Evolutionary conservation across 2,113 vertebrate genomes (phyloP).

Genomic region (Hepsetus odoe): DNA sequence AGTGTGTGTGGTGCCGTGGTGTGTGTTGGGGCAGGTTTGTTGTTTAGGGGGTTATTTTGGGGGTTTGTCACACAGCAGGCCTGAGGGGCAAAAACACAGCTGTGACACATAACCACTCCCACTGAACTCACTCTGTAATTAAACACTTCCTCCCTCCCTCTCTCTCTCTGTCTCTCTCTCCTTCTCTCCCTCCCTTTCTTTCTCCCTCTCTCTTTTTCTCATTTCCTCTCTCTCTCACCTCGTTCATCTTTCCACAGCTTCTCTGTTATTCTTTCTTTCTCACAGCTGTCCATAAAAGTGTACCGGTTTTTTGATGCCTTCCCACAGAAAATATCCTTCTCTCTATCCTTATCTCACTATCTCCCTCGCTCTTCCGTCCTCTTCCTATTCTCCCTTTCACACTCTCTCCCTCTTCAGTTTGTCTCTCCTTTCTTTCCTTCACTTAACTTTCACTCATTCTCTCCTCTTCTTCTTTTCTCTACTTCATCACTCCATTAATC

Average conservation of each 20-base stretch:
- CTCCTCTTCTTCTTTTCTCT: not conserved
- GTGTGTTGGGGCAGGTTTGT: not conserved
- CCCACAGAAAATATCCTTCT: slow-evolving; percentile 52
- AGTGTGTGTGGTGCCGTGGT: too few relatives aligned
- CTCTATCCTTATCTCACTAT: not conserved
- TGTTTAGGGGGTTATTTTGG: slow-evolving; percentile 13
- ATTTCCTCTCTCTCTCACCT: slow-evolving; percentile 28
- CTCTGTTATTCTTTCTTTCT: not conserved
- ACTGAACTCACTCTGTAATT: slow-evolving; percentile 58
- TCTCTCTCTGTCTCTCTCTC: not conserved
- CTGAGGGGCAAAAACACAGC: slow-evolving; percentile 15
- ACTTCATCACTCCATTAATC: not conserved
- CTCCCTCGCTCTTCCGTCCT: not conserved
- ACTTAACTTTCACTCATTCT: not conserved
- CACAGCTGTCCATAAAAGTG: slow-evolving; percentile 66
- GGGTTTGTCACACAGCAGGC: not conserved
- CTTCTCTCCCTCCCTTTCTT: slow-evolving; percentile 18
- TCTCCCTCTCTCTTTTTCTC: not conserved
- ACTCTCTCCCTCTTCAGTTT: not conserved
- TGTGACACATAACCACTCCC: slow-evolving; percentile 36
- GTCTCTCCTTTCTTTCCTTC: not conserved
- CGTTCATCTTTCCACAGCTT: not conserved
- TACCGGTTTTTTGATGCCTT: slow-evolving; percentile 49
- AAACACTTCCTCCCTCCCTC: slow-evolving; percentile 62
- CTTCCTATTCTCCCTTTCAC: slow-evolving; percentile 1